Percentiles rank a stretch among this genome's conserved stretches.
These are phyloP conservation scores for Brotula barbata DNA, from an alignment of 2,797 vertebrate species.

Conservation along the genomic window DNA sequence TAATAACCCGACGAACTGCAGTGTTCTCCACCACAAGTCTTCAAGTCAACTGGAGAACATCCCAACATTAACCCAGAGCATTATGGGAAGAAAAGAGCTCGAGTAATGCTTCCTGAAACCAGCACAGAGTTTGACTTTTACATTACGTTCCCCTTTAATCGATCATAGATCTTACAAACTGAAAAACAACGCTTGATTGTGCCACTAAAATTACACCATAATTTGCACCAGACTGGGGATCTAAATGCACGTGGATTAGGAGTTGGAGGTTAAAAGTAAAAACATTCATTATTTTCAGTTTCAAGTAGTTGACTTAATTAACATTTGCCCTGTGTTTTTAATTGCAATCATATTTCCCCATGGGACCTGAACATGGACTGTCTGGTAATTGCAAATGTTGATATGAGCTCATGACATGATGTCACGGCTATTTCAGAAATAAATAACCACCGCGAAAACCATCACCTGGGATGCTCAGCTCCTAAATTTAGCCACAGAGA, in stretches of 20 bases:
- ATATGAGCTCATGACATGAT: slow-evolving; percentile 92
- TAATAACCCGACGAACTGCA: slow-evolving; percentile 79
- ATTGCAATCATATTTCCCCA: slow-evolving; percentile 95
- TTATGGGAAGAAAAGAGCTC: background rate
- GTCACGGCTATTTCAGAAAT: slow-evolving; percentile 71
- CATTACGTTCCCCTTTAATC: slow-evolving; percentile 3
- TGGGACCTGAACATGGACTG: slow-evolving; percentile 89
- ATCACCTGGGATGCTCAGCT: slow-evolving; percentile 25
- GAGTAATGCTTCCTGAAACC: slow-evolving; percentile 1
- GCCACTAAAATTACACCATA: slow-evolving; percentile 29
- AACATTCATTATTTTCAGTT: slow-evolving; percentile 88
- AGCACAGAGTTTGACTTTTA: slow-evolving; percentile 5
- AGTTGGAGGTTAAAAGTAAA: slow-evolving; percentile 64
- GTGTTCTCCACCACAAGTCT: slow-evolving; percentile 48
- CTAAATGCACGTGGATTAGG: slow-evolving; percentile 30
- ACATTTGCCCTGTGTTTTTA: slow-evolving; percentile 97
- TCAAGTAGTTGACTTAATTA: slow-evolving; percentile 98
- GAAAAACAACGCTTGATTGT: slow-evolving; percentile 2
- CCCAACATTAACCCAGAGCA: slow-evolving; percentile 25
- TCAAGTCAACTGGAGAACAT: slow-evolving; percentile 41
- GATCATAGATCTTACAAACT: slow-evolving; percentile 1
- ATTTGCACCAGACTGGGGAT: slow-evolving; percentile 26
- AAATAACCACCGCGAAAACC: slow-evolving; percentile 46
- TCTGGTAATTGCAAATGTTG: slow-evolving; percentile 93
- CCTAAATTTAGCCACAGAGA: slow-evolving; percentile 9